Evolutionary conservation across 2,113 vertebrate species (phyloP), one percentile per base, ranked within the genome.

Genomic region (Triplophysa rosa): DNA sequence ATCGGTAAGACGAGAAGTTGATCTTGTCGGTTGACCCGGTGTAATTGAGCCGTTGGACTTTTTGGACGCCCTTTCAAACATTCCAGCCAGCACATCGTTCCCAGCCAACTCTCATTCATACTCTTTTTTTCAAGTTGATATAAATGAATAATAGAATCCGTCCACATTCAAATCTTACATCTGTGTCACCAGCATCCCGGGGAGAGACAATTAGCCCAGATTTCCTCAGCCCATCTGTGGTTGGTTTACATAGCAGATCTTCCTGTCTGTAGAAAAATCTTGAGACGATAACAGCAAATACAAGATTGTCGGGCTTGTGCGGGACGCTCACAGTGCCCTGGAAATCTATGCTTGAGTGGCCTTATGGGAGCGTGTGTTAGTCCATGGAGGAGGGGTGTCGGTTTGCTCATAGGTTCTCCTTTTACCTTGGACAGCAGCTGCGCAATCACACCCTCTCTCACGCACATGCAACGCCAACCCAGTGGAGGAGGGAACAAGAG

Each of bases 361-460:
- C 87, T 82, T 80, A 52, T 63, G 79, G 78, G 87, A 86, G 86
- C 79, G 62, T 47, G 42, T 61, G 56, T 70, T 47, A 21, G 61
- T 4, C 84, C 71, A 64, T 92, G 90, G 87, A 92, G 89, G 91
- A 91, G 85, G 89, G 88, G 88, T 81, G 56, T 68, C 42, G 79
- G 81, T 33, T 84, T 87, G 85, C 71, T 85, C 84, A 89, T 87
- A 86, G 80, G 83, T 84, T 87, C 82, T 83, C 81, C 78, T 82
- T 84, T 71, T 84, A 87, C 87, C 88, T 88, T 85, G 85, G 85
- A 88, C 87, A 88, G 84, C 86, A 87, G 87, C 86, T 82, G 47
- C 29, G 19, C 29, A 73, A 62, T 49, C 67, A 80, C 84, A 58
- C 66, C 42, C 45, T 76, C 80, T 8, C n/a, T 40, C 54, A 68